These are phyloP conservation scores for Dendrocincla fuliginosa DNA, from an alignment of 2,797 vertebrate genomes.

Conservation along the genomic window DNA sequence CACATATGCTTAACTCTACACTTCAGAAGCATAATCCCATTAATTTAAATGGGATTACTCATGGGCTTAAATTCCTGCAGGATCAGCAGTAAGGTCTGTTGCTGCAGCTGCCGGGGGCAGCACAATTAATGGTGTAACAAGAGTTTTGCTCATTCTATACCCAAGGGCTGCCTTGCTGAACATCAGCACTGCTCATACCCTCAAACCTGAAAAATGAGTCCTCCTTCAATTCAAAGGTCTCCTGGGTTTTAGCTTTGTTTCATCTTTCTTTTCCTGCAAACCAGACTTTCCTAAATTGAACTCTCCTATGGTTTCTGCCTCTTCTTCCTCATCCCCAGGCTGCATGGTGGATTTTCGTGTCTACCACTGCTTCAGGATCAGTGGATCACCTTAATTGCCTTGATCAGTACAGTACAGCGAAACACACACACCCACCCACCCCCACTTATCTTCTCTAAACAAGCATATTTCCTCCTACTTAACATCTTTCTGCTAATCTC, in stretches of 20 bases:
- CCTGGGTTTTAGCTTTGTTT: background rate
- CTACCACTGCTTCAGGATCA: background rate
- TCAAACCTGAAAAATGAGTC: background rate
- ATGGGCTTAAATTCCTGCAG: constrained; percentile 48
- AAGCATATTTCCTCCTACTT: constrained; percentile 42
- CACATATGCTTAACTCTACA: constrained; percentile 58
- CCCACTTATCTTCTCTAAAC: constrained; percentile 25
- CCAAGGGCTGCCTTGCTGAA: background rate
- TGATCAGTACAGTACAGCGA: background rate
- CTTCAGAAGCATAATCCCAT: constrained; percentile 57
- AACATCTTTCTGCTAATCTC: constrained; percentile 45
- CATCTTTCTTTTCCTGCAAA: background rate
- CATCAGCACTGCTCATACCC: background rate
- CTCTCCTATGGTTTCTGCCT: background rate
- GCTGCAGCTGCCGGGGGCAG: constrained; percentile 17
- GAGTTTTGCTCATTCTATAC: background rate
- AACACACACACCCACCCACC: background rate
- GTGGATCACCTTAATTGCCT: background rate
- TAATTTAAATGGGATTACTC: constrained; percentile 66
- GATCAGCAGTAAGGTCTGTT: constrained; percentile 55
- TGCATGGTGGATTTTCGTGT: background rate
- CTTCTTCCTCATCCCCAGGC: background rate
- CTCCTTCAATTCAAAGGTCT: background rate
- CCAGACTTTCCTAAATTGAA: background rate
- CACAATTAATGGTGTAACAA: background rate